Evolutionary conservation across 2,113 vertebrate genomes (phyloP).

Genomic region (Melanocharis versteri): DNA sequence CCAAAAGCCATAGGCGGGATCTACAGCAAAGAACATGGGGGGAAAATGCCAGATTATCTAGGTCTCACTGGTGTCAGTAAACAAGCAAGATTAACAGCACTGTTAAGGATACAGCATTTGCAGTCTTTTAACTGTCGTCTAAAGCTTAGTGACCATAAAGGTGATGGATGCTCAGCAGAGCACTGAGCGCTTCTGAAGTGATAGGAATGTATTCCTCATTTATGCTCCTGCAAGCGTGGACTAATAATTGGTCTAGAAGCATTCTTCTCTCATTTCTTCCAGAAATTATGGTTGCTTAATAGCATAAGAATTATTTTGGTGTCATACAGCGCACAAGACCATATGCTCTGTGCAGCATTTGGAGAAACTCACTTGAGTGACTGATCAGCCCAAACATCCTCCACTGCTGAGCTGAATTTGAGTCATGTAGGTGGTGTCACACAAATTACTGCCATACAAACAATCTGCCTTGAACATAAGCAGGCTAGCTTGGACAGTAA

Average conservation of each 20-base stretch:
- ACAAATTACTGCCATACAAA: neutral
- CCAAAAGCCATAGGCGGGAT: neutral
- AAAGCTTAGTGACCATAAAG: neutral
- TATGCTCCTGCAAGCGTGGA: neutral
- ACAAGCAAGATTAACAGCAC: neutral
- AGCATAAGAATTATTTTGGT: neutral
- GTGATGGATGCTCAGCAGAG: neutral
- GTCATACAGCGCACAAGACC: neutral
- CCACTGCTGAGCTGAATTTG: neutral
- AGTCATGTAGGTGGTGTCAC: neutral
- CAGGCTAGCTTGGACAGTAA: neutral
- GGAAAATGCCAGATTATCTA: neutral
- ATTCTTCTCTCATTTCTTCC: neutral
- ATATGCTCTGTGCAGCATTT: neutral
- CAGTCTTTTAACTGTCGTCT: neutral
- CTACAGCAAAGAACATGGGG: neutral
- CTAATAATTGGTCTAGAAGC: neutral
- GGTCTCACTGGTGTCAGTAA: neutral
- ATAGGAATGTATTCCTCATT: neutral
- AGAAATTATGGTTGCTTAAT: neutral
- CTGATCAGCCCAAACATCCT: neutral
- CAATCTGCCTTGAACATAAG: neutral
- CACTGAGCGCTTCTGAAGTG: neutral
- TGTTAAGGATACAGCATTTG: neutral
- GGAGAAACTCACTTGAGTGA: neutral